Percentiles rank a stretch among this genome's conserved stretches.
These are phyloP conservation scores for Myotis lucifugus DNA, from an alignment of 2,113 vertebrate species.

Conservation along the genomic window DNA sequence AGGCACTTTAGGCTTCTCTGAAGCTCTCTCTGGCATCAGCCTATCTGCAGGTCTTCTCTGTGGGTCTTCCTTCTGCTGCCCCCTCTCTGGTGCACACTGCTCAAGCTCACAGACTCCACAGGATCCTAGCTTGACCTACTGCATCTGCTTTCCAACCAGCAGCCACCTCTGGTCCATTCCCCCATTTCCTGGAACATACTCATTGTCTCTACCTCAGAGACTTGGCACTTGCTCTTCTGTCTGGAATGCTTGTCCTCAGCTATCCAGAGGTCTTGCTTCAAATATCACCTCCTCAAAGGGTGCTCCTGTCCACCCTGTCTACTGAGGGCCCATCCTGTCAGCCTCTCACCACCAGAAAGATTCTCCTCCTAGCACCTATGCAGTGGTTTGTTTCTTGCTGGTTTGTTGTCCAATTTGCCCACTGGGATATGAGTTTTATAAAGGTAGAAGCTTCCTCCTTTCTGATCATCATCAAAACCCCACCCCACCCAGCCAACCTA, in stretches of 20 bases:
- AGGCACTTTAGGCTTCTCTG: background rate
- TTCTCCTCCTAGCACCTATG: fast-evolving
- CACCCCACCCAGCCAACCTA: background rate
- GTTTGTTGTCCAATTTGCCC: background rate
- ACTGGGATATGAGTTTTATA: background rate
- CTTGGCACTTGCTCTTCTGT: background rate
- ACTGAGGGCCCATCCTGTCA: fast-evolving
- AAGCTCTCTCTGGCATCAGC: background rate
- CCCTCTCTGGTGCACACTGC: background rate
- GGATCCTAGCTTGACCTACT: background rate
- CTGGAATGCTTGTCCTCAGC: background rate
- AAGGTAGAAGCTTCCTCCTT: background rate
- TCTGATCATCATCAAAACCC: background rate
- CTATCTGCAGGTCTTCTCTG: background rate
- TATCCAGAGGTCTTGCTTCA: background rate
- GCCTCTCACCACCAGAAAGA: no score
- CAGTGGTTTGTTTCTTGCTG: background rate
- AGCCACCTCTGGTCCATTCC: background rate
- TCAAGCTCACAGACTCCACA: background rate
- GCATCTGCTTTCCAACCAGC: background rate
- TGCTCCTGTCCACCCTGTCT: background rate
- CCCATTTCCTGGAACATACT: background rate
- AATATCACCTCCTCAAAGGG: background rate
- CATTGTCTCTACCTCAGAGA: background rate
- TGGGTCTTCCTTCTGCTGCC: background rate